Conservation (phyloP, 2,797 vertebrate genomes). For the Pangasius krempfi region DNA sequence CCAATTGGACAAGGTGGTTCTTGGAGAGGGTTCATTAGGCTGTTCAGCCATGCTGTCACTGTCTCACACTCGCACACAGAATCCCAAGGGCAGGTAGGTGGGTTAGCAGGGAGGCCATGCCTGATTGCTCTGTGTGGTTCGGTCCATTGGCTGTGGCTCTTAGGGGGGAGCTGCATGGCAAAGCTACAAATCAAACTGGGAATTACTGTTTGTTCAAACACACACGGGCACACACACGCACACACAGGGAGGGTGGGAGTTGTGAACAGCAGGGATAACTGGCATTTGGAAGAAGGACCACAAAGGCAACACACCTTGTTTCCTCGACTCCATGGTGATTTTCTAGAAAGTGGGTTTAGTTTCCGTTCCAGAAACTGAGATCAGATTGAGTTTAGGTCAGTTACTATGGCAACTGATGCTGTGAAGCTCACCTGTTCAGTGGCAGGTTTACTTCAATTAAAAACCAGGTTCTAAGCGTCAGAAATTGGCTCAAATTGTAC, state of each 20-base stretch:
- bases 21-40: conserved; percentile 30
- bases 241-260: conserved; percentile 19
- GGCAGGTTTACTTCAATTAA: conserved; percentile 1
- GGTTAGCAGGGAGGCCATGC: conserved; percentile 43
- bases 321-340: background rate
- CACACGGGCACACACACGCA: conserved; percentile 1
- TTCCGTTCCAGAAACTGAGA: background rate
- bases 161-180: conserved; percentile 35
- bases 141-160: conserved; percentile 44
- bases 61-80: background rate
- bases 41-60: conserved; percentile 27
- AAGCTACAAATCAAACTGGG: conserved; percentile 60
- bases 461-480: background rate
- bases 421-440: background rate
- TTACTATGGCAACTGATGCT: background rate
- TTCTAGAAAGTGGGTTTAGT: background rate
- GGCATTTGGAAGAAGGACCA: conserved; percentile 18
- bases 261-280: conserved; percentile 20
- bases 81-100: conserved; percentile 22
- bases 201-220: conserved; percentile 58
- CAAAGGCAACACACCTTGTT: background rate
- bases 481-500: background rate
- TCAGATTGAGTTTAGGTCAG: conserved; percentile 11
- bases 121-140: conserved; percentile 51
- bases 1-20: conserved; percentile 21